phyloP scores from a whole-genome alignment of 1,140 invertebrate genomes.

The Phymastichus coffea region DNA sequence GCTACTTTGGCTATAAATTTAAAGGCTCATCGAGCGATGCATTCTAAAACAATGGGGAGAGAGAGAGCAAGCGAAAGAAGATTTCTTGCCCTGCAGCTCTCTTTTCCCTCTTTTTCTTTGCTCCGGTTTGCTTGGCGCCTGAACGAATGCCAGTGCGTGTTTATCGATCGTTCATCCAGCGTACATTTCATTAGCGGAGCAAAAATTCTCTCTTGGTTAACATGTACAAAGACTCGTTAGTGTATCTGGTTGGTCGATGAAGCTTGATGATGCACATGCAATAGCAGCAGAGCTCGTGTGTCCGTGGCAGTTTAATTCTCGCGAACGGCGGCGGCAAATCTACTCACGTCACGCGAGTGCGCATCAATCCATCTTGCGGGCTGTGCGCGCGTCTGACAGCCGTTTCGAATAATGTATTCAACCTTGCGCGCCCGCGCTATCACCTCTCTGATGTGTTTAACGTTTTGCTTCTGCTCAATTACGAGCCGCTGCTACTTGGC shows the following conservation, averaged over 20 bases:
- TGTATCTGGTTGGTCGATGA: too few relatives aligned
- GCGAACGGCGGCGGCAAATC: constrained; percentile 34
- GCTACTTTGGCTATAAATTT: constrained; percentile 6
- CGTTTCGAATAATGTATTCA: constrained; percentile 47
- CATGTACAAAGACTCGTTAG: too few relatives aligned
- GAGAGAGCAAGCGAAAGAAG: too few relatives aligned
- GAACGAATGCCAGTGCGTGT: too few relatives aligned
- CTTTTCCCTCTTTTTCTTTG: too few relatives aligned
- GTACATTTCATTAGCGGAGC: too few relatives aligned
- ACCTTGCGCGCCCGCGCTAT: constrained; percentile 29
- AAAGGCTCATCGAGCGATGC: neutral
- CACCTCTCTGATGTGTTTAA: constrained; percentile 34
- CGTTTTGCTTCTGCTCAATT: constrained; percentile 1
- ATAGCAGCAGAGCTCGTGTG: too few relatives aligned
- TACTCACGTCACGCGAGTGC: constrained; percentile 45
- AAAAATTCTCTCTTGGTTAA: too few relatives aligned
- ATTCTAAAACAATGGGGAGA: constrained; percentile 3
- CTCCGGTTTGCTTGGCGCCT: too few relatives aligned
- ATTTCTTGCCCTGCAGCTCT: too few relatives aligned
- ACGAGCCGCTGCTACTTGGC: neutral
- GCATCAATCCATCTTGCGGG: constrained; percentile 49
- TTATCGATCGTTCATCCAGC: too few relatives aligned
- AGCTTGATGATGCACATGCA: too few relatives aligned
- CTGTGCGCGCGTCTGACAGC: constrained; percentile 45
- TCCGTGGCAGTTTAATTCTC: constrained; percentile 44